A percentile compares a stretch with the other conserved stretches of the same genome.
Conservation (phyloP, 2,797 vertebrate species). For the Centroberyx gerrardi region DNA sequence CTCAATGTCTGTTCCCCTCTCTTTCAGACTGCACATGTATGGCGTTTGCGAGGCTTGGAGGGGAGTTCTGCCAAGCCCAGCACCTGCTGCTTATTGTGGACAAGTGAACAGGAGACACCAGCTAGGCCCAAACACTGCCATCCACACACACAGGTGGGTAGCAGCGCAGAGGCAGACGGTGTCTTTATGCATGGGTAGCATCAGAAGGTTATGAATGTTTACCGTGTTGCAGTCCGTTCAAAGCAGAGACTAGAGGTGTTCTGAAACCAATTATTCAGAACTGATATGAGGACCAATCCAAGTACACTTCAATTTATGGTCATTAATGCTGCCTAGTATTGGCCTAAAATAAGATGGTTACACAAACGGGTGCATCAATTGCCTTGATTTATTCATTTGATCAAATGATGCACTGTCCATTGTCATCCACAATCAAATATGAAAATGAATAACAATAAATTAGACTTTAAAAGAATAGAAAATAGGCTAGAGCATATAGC, state of each 20-base stretch:
- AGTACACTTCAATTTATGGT: too few relatives aligned
- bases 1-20: conserved; percentile 21
- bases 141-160: conserved; percentile 67
- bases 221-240: too few relatives aligned
- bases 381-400: too few relatives aligned
- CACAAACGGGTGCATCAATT: too few relatives aligned
- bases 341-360: too few relatives aligned
- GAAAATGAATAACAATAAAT: too few relatives aligned
- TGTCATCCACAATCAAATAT: too few relatives aligned
- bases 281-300: too few relatives aligned
- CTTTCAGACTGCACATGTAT: conserved; percentile 93
- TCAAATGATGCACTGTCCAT: too few relatives aligned
- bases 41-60: conserved; percentile 96
- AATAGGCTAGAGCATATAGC: not conserved
- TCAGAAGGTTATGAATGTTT: not conserved
- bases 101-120: conserved; percentile 89
- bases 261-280: too few relatives aligned
- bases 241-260: too few relatives aligned
- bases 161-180: not conserved
- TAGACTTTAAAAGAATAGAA: not conserved
- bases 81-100: conserved; percentile 94
- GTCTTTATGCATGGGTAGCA: not conserved
- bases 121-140: conserved; percentile 71
- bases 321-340: too few relatives aligned
- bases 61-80: conserved; percentile 99